Conservation (phyloP, 2,113 vertebrate genomes). For the Silurus meridionalis region DNA sequence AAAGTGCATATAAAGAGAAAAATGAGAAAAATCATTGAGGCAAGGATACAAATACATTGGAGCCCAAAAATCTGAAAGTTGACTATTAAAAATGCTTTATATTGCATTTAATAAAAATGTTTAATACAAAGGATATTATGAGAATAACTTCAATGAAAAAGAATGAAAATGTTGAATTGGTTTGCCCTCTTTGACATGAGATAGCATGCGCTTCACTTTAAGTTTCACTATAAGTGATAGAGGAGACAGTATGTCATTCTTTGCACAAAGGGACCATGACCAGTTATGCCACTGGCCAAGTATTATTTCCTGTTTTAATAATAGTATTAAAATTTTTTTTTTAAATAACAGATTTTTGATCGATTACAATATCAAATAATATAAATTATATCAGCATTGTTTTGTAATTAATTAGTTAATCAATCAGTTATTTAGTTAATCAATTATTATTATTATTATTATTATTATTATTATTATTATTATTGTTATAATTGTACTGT, state of each 20-base stretch:
- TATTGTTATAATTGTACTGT: background rate
- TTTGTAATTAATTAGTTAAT: too few species aligned
- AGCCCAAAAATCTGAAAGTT: background rate
- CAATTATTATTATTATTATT: background rate
- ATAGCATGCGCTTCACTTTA: background rate
- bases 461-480: too few species aligned
- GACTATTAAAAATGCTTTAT: background rate
- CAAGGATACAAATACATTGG: background rate
- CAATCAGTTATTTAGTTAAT: too few species aligned
- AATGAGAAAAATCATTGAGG: background rate
- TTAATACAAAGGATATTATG: background rate
- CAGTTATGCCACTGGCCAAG: background rate
- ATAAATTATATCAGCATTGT: too few species aligned
- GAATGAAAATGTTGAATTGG: background rate
- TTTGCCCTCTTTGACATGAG: background rate
- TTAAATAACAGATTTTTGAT: background rate
- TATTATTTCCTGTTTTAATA: background rate
- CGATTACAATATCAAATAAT: background rate
- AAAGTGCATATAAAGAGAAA: background rate
- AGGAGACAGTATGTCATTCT: background rate
- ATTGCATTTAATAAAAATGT: background rate
- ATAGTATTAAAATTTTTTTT: too few species aligned
- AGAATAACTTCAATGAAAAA: background rate
- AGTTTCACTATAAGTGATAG: background rate
- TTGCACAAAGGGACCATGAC: background rate